Conservation (phyloP, 2,888 invertebrate genomes). For the Metallyticus violacea region DNA sequence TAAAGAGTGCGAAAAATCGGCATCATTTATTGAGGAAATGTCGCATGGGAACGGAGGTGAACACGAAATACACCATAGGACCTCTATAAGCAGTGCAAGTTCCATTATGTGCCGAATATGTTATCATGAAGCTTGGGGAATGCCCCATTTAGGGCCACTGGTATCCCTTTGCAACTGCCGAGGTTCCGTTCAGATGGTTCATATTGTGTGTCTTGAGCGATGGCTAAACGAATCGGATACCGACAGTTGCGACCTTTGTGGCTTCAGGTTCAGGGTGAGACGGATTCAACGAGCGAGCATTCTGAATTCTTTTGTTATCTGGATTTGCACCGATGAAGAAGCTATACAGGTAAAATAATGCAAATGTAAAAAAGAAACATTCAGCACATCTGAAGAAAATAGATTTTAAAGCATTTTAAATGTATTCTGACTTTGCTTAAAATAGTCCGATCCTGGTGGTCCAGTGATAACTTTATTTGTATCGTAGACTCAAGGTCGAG, state of each 20-base stretch:
- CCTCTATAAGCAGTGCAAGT: not conserved
- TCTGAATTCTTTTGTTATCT: not conserved
- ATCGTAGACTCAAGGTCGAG: no score
- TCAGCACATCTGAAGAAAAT: no score
- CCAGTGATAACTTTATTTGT: no score
- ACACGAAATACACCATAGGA: not conserved
- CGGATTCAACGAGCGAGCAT: not conserved
- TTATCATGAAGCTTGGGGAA: not conserved
- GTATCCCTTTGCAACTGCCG: slow-evolving; percentile 7
- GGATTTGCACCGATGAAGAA: slow-evolving; percentile 17
- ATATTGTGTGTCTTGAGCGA: slow-evolving; percentile 16
- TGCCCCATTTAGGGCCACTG: not conserved
- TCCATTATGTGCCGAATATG: slow-evolving; percentile 18
- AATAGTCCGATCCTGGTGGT: no score
- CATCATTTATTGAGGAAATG: not conserved
- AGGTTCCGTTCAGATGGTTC: slow-evolving; percentile 16
- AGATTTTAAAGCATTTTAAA: no score
- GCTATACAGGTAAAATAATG: not conserved
- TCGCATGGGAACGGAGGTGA: not conserved
- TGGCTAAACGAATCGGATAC: slow-evolving; percentile 17
- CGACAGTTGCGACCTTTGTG: slow-evolving; percentile 18
- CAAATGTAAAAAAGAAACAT: not conserved
- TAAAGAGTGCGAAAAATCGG: not conserved
- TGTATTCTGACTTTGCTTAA: no score
- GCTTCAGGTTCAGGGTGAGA: not conserved